These are phyloP conservation scores for Gortyna flavago DNA, from an alignment of 2,888 invertebrate genomes.

Conservation along the genomic window DNA sequence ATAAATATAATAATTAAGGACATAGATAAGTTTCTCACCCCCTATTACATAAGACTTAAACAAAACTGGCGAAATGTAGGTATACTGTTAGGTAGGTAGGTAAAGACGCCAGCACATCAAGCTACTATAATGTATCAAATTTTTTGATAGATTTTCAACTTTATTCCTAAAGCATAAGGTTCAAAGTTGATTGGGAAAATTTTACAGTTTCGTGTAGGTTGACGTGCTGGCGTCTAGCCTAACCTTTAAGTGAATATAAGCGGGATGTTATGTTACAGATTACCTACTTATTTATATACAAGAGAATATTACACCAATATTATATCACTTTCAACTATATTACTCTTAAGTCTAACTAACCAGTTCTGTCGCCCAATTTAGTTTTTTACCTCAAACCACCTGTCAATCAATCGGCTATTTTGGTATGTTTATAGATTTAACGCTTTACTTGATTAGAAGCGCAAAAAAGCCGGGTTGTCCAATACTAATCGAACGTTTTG, in stretches of 20 bases:
- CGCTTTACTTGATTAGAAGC: slow-evolving; percentile 34
- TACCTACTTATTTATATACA: too few species aligned
- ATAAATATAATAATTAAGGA: not conserved
- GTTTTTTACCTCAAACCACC: slow-evolving; percentile 44
- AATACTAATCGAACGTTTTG: slow-evolving; percentile 6
- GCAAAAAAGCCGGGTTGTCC: slow-evolving; percentile 37
- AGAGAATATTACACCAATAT: not conserved
- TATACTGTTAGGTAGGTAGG: too few species aligned
- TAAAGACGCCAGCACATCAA: too few species aligned
- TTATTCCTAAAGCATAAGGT: too few species aligned
- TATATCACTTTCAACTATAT: not conserved
- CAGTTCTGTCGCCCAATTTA: slow-evolving; percentile 46
- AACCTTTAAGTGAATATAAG: too few species aligned
- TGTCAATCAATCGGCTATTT: slow-evolving; percentile 51
- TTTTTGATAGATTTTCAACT: too few species aligned
- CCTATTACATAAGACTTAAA: not conserved
- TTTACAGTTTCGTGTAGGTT: too few species aligned
- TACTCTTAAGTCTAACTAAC: slow-evolving; percentile 19
- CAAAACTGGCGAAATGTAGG: not conserved
- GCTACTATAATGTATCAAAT: too few species aligned
- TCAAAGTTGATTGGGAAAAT: too few species aligned
- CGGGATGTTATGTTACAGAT: too few species aligned
- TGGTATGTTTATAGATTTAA: slow-evolving; percentile 45
- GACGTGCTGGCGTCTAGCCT: too few species aligned
- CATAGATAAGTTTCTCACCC: not conserved